Evolutionary conservation across 2,113 vertebrate genomes (phyloP), one percentile per base, ranked within the genome.

Genomic region (Thalassoma bifasciatum): DNA sequence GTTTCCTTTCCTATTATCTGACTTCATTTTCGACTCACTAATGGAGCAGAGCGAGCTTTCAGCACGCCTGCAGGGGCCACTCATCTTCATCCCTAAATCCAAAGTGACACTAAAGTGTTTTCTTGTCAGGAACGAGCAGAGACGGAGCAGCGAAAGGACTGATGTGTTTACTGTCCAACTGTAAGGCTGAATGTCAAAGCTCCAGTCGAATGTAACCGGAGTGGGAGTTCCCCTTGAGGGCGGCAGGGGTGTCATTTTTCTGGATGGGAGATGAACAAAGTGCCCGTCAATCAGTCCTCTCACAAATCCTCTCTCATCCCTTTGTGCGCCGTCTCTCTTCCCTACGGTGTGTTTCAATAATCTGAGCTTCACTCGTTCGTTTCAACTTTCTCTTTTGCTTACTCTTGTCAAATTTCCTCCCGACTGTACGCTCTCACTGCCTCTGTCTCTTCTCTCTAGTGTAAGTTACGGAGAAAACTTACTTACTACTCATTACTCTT

Each of bases 151-250:
- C 70, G 59, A 68, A 82, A 76, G 61, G 69, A 34, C 34, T 22
- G 47, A 77, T 63, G 79, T 58, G 72, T 84, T 84, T 73, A 73
- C 80, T 47, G 60, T 66, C 72, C 37, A 8, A 63, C 42, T 2
- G 66, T 44, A 2, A 2, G 59, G 60, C 58, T 76, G 56, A 21
- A 67, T 75, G 89, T 81, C 80, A 72, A 62, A 74, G 82, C 46
- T 53, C 11, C 14, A 38, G 44, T 10, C 58, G 57, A 13, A 69
- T 76, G 88, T 86, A 89, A 90, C 85, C 72, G 70, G 89, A 89
- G 87, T 56, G 79, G 82, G 84, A 85, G 77, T 89, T 89, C 65
- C 82, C 79, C 74, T 86, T 36, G 9, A 84, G 81, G 88, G 78
- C 16, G 21, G 60, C 76, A 49, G 14, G 47, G 82, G 84, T 92